Conservation (phyloP, 2,113 vertebrate genomes). For the Dasyornis broadbenti region DNA sequence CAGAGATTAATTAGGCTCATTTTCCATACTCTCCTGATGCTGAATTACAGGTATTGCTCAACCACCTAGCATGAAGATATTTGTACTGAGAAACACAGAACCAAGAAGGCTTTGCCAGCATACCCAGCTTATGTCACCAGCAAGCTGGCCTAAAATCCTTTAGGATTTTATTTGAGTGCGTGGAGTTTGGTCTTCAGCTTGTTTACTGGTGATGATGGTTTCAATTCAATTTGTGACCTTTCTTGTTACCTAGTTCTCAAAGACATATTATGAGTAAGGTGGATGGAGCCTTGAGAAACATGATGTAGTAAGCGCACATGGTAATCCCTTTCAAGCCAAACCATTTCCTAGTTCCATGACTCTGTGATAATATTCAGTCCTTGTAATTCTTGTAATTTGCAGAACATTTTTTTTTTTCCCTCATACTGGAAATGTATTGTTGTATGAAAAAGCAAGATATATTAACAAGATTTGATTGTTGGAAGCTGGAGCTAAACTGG, state of each 20-base stretch:
- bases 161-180: background rate
- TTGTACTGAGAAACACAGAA: background rate
- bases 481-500: background rate
- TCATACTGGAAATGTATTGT: background rate
- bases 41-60: background rate
- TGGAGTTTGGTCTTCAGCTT: background rate
- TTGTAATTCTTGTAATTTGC: accelerated
- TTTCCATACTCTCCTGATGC: background rate
- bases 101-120: background rate
- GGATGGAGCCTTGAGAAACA: background rate
- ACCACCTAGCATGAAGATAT: background rate
- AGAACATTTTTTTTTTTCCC: background rate
- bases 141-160: background rate
- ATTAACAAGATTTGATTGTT: background rate
- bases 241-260: background rate
- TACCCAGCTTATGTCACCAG: background rate
- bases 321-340: background rate
- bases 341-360: background rate
- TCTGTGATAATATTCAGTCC: background rate
- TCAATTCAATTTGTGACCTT: background rate
- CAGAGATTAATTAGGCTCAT: background rate
- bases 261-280: background rate
- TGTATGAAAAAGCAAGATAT: background rate
- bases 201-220: background rate
- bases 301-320: accelerated